Evolutionary conservation across 2,113 vertebrate genomes (phyloP).

Genomic region (Myotis yumanensis): DNA sequence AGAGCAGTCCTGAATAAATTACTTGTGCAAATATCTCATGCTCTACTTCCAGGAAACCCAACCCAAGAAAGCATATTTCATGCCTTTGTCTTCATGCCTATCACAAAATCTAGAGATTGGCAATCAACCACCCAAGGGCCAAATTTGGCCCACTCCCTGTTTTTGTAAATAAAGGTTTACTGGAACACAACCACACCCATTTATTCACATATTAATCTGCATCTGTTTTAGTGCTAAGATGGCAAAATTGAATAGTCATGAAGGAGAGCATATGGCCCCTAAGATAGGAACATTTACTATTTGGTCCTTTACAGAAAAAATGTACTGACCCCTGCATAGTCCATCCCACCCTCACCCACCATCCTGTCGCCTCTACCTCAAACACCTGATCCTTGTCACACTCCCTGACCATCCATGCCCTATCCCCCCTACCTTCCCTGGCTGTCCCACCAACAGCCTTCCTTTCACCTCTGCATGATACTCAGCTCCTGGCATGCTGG

Average conservation of each 20-base stretch:
- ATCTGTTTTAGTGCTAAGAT: background rate
- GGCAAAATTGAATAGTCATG: background rate
- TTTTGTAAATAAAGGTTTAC: slow-evolving; percentile 23
- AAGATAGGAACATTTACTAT: background rate
- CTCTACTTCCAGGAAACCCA: background rate
- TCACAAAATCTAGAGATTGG: background rate
- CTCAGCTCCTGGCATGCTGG: background rate
- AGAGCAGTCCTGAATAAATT: background rate
- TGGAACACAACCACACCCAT: background rate
- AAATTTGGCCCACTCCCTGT: background rate
- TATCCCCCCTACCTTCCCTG: too few relatives aligned
- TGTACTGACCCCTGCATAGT: background rate
- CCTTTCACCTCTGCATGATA: background rate
- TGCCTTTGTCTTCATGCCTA: background rate
- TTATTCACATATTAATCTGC: background rate
- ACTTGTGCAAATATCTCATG: background rate
- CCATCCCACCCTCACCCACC: background rate
- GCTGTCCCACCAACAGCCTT: background rate
- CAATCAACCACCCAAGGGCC: background rate
- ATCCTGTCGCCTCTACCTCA: too few relatives aligned
- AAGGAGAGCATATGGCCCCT: background rate
- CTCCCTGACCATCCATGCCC: background rate
- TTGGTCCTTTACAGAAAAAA: background rate
- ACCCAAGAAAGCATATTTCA: background rate
- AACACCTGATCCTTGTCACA: background rate